These are phyloP conservation scores for Apodemus sylvaticus DNA, from an alignment of 2,113 vertebrate genomes.

Conservation along the genomic window DNA sequence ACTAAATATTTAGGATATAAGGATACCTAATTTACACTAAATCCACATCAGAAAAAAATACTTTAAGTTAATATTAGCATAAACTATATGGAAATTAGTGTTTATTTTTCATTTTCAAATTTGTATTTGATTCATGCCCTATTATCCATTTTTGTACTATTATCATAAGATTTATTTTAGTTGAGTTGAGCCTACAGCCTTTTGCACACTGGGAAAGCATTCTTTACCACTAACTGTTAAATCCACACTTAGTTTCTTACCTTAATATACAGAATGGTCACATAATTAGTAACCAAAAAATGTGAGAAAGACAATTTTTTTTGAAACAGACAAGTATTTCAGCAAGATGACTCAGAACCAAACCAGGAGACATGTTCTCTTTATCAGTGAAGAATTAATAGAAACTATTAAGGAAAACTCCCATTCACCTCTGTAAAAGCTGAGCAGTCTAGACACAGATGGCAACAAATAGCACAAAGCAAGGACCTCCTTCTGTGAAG, in stretches of 20 bases:
- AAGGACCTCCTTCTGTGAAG: not conserved
- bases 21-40: not conserved
- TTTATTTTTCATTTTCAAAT: not conserved
- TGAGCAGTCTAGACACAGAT: not conserved
- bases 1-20: not conserved
- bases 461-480: not conserved
- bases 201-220: not conserved
- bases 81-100: not conserved
- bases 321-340: not conserved
- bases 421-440: not conserved
- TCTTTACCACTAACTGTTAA: not conserved
- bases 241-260: not conserved
- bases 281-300: not conserved
- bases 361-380: not conserved
- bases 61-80: constrained; percentile 1
- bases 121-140: not conserved
- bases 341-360: not conserved
- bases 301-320: not conserved
- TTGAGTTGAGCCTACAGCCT: not conserved
- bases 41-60: not conserved
- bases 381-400: not conserved
- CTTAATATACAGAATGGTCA: not conserved
- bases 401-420: constrained; percentile 19
- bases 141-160: not conserved
- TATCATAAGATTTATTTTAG: not conserved